Base-by-base conservation (phyloP, 35 echinoderm and acorn worm genomes). In the Apostichopus parvimensis region DNA sequence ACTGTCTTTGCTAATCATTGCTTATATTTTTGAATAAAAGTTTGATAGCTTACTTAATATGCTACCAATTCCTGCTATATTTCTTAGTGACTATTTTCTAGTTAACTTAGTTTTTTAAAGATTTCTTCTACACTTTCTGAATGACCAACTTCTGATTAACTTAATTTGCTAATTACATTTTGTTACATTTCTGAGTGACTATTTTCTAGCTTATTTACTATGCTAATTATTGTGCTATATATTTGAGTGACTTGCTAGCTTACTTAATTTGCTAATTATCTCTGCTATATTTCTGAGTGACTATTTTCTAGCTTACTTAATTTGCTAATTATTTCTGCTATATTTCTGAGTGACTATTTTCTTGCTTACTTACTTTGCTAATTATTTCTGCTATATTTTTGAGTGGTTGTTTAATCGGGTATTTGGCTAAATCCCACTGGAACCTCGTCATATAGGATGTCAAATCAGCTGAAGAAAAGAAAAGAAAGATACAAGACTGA, bases 271-370 rank as follows among this genome's bases (percentile, higher is more conserved):
- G 45, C 94, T 94, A 64, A 98, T 98, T 57, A 98, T 95, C 90
- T 98, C 96, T 77, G 96, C 62, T 26, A 98, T 98, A 78, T 93
- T 98, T 86, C 95, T 98, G 2, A 95, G 90, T 9, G 94, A 94
- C 52, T 94, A 92, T 80, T 98, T 98, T 78, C 95, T 98, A 15
- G 96, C 94, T 54, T 98, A 98, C 84, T 98, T 98, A 9, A 92
- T 94, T 98, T 98, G 45, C 94, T 94, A 64, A 98, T 98, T 68
- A 98, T 98, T 92, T 98, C 96, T 79, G n/a, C n/a, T n/a, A n/a
- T n/a, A n/a, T n/a, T n/a, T n/a, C n/a, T n/a, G n/a, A n/a, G n/a
- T n/a, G n/a, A n/a, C n/a, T n/a, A n/a, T n/a, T n/a, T n/a, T n/a
- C n/a, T n/a, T n/a, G n/a, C n/a, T n/a, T n/a, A n/a, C n/a, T n/a